Conservation (phyloP, 2,797 vertebrate genomes). For the Pteropus rufus region DNA sequence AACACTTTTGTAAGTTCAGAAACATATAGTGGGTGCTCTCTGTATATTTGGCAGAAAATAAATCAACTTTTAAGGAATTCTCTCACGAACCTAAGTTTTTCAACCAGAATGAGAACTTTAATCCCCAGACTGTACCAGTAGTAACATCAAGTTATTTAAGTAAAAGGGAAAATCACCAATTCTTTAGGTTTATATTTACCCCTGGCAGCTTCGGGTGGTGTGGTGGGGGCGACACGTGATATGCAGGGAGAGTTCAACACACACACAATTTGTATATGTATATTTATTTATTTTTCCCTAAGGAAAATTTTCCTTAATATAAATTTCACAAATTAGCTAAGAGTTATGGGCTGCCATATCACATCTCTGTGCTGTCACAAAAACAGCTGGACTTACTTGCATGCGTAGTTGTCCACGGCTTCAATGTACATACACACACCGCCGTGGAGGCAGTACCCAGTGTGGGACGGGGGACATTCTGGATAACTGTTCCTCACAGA, state of each 20-base stretch:
- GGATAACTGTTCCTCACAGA: conserved; percentile 64
- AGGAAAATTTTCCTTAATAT: neutral
- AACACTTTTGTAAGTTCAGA: neutral
- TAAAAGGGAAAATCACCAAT: neutral
- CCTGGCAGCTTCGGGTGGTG: neutral
- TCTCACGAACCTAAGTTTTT: neutral
- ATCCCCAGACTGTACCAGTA: neutral
- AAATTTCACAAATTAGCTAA: neutral
- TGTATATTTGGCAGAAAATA: neutral
- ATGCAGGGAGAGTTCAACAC: neutral
- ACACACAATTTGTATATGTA: neutral
- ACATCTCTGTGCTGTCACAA: neutral
- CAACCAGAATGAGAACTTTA: neutral
- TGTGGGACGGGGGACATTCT: conserved; percentile 86
- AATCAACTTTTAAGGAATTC: neutral
- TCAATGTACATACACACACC: conserved; percentile 91
- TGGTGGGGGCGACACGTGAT: too few relatives aligned
- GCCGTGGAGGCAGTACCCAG: conserved; percentile 91
- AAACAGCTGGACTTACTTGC: conserved; percentile 90
- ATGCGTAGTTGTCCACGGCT: conserved; percentile 88
- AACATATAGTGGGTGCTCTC: neutral
- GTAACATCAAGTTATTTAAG: neutral
- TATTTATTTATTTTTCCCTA: neutral
- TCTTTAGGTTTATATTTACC: neutral
- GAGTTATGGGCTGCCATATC: rapidly evolving